Evolutionary conservation across 2,888 invertebrate species (phyloP), one percentile per base, ranked within the genome.

Genomic region (Shargacucullia verbasci): DNA sequence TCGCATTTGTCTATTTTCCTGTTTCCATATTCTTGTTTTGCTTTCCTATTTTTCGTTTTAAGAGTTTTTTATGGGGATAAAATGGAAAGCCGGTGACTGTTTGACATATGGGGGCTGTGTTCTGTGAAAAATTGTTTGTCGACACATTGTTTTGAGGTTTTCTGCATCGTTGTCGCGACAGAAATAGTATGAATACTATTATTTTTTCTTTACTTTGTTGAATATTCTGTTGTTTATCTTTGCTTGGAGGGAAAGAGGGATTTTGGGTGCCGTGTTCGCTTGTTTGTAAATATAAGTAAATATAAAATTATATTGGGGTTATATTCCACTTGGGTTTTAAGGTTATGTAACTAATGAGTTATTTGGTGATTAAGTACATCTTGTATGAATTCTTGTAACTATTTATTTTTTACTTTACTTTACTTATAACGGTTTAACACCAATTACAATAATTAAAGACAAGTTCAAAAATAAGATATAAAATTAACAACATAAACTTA

Each of bases 61-160:
- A 64, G 66, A 64, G 70, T 53, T 67, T 67, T 66, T 67, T 70
- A 70, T 70, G 66, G 31, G 70, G n/a, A 53, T 49, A 58, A 64
- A 67, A 67, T 67, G 66, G 70, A 64, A 65, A 70, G 49, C 43
- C 54, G 71, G 59, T 64, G 71, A 67, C 71, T 59, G 54, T 54
- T 47, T 65, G 67, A 70, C 67, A 67, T 59, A 65, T 70, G 67
- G 71, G 46, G 71, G 13, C 37, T 27, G 49, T 40, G 20, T 39
- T n/a, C 40, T 38, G 38, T 70, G 70, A 70, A 39, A 67, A 46
- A 67, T 67, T 58, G 38, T 57, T 8, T 29, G 7, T 7, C 29
- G 47, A 35, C 20, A 31, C 58, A 49, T 64, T 67, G 65, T 67
- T 67, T 57, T 70, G 58, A 56, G 63, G 31, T 37, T 15, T 44